Base-by-base conservation (phyloP, 1,140 invertebrate species). In the Trichomalopsis sarcophagae region DNA sequence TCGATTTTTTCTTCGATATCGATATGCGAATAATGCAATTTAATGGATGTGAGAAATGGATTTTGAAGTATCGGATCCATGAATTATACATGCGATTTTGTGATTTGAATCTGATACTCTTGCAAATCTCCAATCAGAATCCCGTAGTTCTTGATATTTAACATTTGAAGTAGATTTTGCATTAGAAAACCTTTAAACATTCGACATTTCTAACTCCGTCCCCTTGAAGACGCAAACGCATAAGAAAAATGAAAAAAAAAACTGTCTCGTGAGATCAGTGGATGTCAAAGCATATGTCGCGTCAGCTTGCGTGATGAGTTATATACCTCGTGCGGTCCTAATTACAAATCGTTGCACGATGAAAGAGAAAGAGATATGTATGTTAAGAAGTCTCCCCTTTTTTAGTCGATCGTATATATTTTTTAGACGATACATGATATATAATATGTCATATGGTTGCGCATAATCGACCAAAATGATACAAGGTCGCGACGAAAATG, bases 401-500 rank as follows among this genome's bases (percentile, higher is more conserved):
- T 50, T 84, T 78, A 50, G 1, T 6, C 21, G 21, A 77, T 50
- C 23, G 47, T 27, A 27, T 27, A 27, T 27, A 27, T 27, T 27
- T 27, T 27, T 27, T 27, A 27, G 27, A 55, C n/a, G 68, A n/a
- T 75, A 84, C 6, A 80, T 33, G 33, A 40, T 68, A 71, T 71
- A 76, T 55, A 62, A 74, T 50, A 85, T 77, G 36, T 81, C 33
- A 27, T 21, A 78, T 78, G 75, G 9, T 47, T n/a, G 68, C 44
- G 40, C 33, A 23, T 23, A 77, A 73, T 79, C 47, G 81, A 50
- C 5, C 7, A 4, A 44, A 78, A 27, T 17, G 11, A 66, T 84
- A 66, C 30, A 68, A 75, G 33, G 33, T 81, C 44, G 17, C 55
- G 82, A 78, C 21, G 47, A 84, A 84, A 75, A 75, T 81, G 50